A percentile compares a stretch with the other conserved stretches of the same genome.
These are phyloP conservation scores for Theretra japonica DNA, from an alignment of 2,888 invertebrate species.

Conservation along the genomic window DNA sequence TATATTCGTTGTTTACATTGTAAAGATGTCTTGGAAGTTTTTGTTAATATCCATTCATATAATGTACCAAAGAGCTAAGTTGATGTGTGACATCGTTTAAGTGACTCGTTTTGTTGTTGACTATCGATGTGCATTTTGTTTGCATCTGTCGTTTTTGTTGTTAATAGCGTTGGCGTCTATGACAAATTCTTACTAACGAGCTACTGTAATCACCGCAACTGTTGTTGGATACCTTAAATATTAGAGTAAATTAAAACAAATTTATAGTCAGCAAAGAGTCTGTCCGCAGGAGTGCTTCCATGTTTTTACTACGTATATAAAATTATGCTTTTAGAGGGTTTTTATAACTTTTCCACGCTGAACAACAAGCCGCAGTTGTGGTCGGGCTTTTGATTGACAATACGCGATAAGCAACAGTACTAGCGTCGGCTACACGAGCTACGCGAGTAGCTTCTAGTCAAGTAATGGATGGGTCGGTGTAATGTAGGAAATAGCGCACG, in stretches of 20 bases:
- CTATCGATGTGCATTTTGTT: constrained; percentile 14
- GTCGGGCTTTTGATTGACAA: constrained; percentile 72
- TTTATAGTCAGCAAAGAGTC: constrained; percentile 78
- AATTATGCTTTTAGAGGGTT: constrained; percentile 73
- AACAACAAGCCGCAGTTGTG: constrained; percentile 56
- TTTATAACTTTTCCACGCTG: constrained; percentile 66
- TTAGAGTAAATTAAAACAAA: constrained; percentile 41
- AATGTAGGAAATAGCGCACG: constrained; percentile 13
- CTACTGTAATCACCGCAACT: constrained; percentile 26
- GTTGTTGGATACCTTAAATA: constrained; percentile 14
- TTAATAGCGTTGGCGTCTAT: not conserved
- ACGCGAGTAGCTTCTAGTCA: constrained; percentile 24
- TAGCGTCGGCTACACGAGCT: constrained; percentile 19
- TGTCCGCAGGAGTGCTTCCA: constrained; percentile 84
- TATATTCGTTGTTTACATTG: constrained; percentile 14
- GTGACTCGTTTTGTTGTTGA: constrained; percentile 18
- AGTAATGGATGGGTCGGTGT: constrained; percentile 21
- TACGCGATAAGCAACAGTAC: constrained; percentile 55
- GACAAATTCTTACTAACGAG: not conserved
- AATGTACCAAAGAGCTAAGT: constrained; percentile 29
- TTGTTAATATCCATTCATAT: constrained; percentile 24
- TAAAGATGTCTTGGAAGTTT: constrained; percentile 10
- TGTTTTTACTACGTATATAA: constrained; percentile 78
- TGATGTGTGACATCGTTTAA: constrained; percentile 31
- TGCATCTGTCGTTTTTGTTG: not conserved